phyloP scores from a whole-genome alignment of 2,113 vertebrate genomes.

The Guaruba guarouba region DNA sequence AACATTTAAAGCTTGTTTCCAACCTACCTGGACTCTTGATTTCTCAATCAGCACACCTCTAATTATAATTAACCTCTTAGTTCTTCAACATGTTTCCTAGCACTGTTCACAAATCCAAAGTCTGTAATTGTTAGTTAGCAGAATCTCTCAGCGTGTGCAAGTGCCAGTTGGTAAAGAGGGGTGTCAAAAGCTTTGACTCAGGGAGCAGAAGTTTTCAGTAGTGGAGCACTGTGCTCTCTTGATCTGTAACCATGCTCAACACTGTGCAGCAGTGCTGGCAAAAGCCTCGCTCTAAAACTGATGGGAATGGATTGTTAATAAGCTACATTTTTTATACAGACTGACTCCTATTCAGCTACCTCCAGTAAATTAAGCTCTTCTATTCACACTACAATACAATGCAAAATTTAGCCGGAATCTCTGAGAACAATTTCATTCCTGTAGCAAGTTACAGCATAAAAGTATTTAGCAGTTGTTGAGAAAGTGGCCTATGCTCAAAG shows the following conservation, averaged over 20 bases:
- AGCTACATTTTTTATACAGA: not conserved
- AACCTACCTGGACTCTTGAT: not conserved
- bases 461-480: not conserved
- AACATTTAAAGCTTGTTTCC: not conserved
- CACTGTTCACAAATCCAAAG: not conserved
- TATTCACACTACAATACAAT: fast-evolving
- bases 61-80: constrained; percentile 12
- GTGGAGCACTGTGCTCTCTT: not conserved
- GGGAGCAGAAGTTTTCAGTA: not conserved
- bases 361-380: not conserved
- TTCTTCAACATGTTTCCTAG: not conserved
- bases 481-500: not conserved
- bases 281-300: not conserved
- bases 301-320: not conserved
- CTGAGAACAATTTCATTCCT: not conserved
- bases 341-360: not conserved
- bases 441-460: not conserved
- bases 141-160: not conserved
- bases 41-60: not conserved
- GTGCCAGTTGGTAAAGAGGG: fast-evolving
- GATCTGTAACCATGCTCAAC: not conserved
- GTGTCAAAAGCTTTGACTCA: not conserved
- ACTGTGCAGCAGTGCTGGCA: not conserved
- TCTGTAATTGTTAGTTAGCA: not conserved
- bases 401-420: not conserved